Percentiles rank a stretch among this genome's conserved stretches.
Evolutionary conservation across 2,797 vertebrate genomes (phyloP).

Genomic region (Crenichthys baileyi): DNA sequence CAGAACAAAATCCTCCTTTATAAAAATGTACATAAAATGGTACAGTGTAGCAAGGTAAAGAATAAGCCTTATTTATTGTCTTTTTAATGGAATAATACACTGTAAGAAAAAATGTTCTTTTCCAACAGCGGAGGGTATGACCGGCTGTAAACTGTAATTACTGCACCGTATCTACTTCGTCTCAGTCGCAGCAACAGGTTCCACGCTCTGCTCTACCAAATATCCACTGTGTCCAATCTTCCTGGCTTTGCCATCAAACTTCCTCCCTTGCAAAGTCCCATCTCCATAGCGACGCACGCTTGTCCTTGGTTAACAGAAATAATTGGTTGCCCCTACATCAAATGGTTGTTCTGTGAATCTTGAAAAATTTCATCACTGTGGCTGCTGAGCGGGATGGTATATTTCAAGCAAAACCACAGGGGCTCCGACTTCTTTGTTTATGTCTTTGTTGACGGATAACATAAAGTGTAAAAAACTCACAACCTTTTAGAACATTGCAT

Average conservation of each 20-base stretch:
- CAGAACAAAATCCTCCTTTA: neutral
- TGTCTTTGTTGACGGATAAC: conserved; percentile 29
- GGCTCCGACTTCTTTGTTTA: conserved; percentile 53
- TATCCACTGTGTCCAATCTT: conserved; percentile 25
- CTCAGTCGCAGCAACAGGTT: neutral
- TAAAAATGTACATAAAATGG: neutral
- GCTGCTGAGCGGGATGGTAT: conserved; percentile 33
- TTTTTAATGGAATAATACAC: neutral
- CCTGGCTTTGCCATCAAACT: conserved; percentile 29
- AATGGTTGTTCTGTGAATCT: conserved; percentile 61
- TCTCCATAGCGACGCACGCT: conserved; percentile 58
- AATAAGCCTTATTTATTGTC: neutral
- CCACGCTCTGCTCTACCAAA: conserved; percentile 15
- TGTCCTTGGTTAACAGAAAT: conserved; percentile 31
- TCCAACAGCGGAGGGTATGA: neutral
- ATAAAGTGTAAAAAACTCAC: conserved; percentile 1
- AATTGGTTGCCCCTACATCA: conserved; percentile 44
- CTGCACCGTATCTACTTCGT: neutral
- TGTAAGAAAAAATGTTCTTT: neutral
- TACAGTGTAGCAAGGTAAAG: neutral
- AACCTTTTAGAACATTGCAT: neutral
- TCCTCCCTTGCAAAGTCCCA: conserved; percentile 27
- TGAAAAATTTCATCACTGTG: conserved; percentile 62
- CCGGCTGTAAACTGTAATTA: neutral
- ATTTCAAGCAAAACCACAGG: conserved; percentile 54